Evolutionary conservation across 2,113 vertebrate genomes (phyloP), one percentile per base, ranked within the genome.

Genomic region (Cyprinodon variegatus): DNA sequence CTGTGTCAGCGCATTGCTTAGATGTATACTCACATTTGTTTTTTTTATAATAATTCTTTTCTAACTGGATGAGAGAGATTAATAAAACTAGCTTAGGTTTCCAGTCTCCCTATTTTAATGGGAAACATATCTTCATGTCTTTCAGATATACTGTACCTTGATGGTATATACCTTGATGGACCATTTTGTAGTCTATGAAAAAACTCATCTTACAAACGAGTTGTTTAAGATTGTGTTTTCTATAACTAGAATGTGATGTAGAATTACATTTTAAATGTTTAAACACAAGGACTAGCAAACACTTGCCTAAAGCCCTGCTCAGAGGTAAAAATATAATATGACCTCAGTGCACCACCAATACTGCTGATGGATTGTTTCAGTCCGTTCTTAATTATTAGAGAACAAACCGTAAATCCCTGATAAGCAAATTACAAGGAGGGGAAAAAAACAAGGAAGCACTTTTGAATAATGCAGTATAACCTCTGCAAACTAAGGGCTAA

Each of bases 401-500:
- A 48, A 48, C 46, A 72, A 77, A 74, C 40, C 37, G 0, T 46
- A 79, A 81, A 75, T 69, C 70, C 61, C 57, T 37, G 29, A 82
- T 63, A 77, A 68, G 66, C 63, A 75, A 40, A 38, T 70, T 0
- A 61, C 48, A 57, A 11, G 0, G 46, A 79, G 63, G 3, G 15
- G 70, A 29, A 15, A 45, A 46, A 78, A 61, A 61, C 63, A 61
- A 61, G 65, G 43, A 48, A 69, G 41, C 60, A 22, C 43, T 75
- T 45, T 11, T 20, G 10, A 72, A 69, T 76, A 72, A 78, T 79
- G 77, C n/a, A 82, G 66, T 61, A 65, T 65, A 71, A 86, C 67
- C 73, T 60, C 12, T 12, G 53, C 57, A 75, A 82, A 65, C 38
- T 22, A 3, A 0, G 77, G 37, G n/a, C 70, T 78, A 68, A 77